Conservation (phyloP, 2,888 invertebrate species). For the Pristionchus entomophagus region DNA sequence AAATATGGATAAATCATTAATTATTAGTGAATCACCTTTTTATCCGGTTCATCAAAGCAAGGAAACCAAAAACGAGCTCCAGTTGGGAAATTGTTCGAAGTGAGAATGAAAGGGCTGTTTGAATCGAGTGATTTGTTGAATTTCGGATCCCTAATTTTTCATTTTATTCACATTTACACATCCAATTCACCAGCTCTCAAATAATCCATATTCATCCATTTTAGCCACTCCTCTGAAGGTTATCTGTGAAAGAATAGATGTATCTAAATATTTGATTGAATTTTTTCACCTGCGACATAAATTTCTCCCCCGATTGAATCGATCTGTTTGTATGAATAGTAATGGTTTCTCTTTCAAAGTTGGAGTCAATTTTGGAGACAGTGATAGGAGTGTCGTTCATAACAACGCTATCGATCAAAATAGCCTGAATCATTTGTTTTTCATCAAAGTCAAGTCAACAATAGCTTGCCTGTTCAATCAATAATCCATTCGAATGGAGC, state of each 20-base stretch:
- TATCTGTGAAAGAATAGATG: background rate
- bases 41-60: slow-evolving; percentile 15
- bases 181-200: background rate
- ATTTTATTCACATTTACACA: too few relatives aligned
- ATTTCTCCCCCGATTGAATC: background rate
- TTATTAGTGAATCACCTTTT: background rate
- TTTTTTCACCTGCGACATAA: background rate
- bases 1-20: background rate
- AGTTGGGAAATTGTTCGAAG: background rate
- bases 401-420: background rate
- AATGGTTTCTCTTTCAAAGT: background rate
- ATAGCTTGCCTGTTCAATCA: background rate
- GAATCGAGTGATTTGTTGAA: background rate
- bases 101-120: background rate
- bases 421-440: background rate
- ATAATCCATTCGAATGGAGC: background rate
- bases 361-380: background rate
- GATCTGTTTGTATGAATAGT: background rate
- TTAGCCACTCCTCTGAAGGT: background rate
- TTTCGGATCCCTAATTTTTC: background rate
- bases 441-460: background rate
- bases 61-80: slow-evolving; percentile 24
- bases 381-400: background rate
- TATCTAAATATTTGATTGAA: background rate
- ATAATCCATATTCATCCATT: slow-evolving; percentile 23